A percentile compares a stretch with the other conserved stretches of the same genome.
Conservation (phyloP, 2,113 vertebrate genomes). For the Alligator mississippiensis region DNA sequence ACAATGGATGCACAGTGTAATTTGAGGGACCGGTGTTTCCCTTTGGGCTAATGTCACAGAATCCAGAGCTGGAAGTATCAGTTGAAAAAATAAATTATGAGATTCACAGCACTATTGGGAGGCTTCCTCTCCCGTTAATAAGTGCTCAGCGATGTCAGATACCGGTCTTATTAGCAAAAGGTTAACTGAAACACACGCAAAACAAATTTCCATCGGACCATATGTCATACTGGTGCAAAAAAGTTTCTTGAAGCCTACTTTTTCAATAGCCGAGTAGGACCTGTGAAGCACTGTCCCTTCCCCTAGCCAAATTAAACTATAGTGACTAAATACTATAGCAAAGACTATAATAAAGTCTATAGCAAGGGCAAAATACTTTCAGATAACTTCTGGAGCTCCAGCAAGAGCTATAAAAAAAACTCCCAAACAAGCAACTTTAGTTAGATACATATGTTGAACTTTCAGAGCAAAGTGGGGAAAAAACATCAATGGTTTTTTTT, state of each 20-base stretch:
- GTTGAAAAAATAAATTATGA: slow-evolving; percentile 80
- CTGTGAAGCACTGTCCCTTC: background rate
- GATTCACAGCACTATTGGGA: slow-evolving; percentile 58
- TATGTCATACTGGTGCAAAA: background rate
- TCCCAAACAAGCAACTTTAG: background rate
- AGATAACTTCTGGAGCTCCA: background rate
- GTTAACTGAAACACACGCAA: background rate
- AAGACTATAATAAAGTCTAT: background rate
- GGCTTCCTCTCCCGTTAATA: slow-evolving; percentile 54
- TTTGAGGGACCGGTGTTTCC: slow-evolving; percentile 78
- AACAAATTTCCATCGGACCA: background rate
- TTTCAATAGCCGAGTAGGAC: background rate
- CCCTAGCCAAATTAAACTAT: fast-evolving
- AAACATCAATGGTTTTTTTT: background rate
- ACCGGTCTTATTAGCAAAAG: background rate
- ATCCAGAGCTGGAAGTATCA: slow-evolving; percentile 69
- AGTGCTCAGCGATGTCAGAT: background rate
- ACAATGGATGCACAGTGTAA: slow-evolving; percentile 85
- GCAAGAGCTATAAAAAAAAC: background rate
- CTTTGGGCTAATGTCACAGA: slow-evolving; percentile 82
- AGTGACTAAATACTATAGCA: background rate
- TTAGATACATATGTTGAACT: background rate
- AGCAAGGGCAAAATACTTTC: background rate
- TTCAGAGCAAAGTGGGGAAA: background rate
- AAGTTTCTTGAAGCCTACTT: slow-evolving; percentile 23